Percentiles rank a stretch among this genome's conserved stretches.
phyloP scores from a whole-genome alignment of 1,140 invertebrate genomes.

The Hylaeus anthracinus region DNA sequence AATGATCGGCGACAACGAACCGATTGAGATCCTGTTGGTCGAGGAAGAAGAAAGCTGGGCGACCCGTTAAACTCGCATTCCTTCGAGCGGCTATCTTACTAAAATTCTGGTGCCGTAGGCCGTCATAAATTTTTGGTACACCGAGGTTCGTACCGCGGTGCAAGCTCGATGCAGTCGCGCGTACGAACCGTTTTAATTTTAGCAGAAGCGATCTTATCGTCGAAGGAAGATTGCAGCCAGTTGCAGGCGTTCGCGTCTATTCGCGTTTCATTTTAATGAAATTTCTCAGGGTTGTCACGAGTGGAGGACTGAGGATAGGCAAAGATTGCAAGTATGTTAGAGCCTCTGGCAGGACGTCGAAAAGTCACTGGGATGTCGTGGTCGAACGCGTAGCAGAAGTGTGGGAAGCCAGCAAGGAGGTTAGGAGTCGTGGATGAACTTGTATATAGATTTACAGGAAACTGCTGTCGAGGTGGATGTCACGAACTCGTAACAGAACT shows the following conservation, averaged over 20 bases:
- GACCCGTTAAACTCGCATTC: conserved; percentile 58
- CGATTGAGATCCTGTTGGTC: conserved; percentile 9
- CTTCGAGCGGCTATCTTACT: conserved; percentile 52
- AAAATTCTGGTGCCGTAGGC: conserved; percentile 49
- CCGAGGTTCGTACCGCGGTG: background rate
- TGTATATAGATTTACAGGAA: too few relatives aligned
- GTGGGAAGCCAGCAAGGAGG: too few relatives aligned
- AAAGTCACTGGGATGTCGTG: too few relatives aligned
- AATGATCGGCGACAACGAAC: background rate
- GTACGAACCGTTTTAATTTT: conserved; percentile 53
- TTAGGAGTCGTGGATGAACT: too few relatives aligned
- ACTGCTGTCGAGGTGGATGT: too few relatives aligned
- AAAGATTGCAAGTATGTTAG: too few relatives aligned
- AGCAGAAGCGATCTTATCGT: conserved; percentile 53
- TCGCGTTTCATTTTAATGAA: background rate
- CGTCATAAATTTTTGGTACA: conserved; percentile 50
- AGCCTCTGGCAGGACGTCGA: too few relatives aligned
- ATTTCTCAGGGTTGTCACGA: too few relatives aligned
- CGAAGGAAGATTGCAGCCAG: conserved; percentile 46
- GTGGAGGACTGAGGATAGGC: too few relatives aligned
- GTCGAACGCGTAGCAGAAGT: too few relatives aligned
- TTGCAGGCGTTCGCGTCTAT: background rate
- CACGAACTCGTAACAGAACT: too few relatives aligned
- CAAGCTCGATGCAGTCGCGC: background rate
- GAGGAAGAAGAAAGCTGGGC: conserved; percentile 6